Percentiles rank a stretch among this genome's conserved stretches.
Conservation (phyloP, 64 coral and sea anemone species). For the Dendrophyllia cribrosa region DNA sequence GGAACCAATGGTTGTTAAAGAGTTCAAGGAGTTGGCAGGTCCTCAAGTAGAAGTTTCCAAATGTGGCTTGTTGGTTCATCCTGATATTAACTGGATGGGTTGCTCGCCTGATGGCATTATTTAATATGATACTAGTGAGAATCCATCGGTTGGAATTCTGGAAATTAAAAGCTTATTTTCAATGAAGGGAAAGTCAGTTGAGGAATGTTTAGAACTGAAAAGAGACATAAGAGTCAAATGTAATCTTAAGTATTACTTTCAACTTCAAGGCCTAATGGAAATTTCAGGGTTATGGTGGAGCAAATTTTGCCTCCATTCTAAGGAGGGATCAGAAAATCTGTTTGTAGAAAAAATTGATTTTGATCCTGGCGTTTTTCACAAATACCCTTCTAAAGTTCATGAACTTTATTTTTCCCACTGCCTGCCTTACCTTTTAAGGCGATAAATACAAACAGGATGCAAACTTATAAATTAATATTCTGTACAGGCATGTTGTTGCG, state of each 20-base stretch:
- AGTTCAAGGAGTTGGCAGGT: constrained; percentile 64
- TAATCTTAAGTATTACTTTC: constrained; percentile 42
- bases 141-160: constrained; percentile 62
- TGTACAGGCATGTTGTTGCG: constrained; percentile 3
- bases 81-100: constrained; percentile 70
- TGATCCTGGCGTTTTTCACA: too few species aligned
- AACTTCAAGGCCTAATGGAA: constrained; percentile 37
- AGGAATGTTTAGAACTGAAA: constrained; percentile 57
- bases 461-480: constrained; percentile 37
- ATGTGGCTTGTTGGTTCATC: constrained; percentile 72
- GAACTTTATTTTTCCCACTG: too few species aligned
- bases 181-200: constrained; percentile 18
- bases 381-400: too few species aligned
- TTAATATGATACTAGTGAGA: constrained; percentile 61
- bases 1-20: constrained; percentile 67
- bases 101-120: constrained; percentile 45
- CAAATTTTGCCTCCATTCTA: too few species aligned
- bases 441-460: too few species aligned
- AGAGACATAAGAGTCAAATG: constrained; percentile 40
- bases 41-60: constrained; percentile 56
- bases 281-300: constrained; percentile 40
- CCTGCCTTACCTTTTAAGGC: too few species aligned
- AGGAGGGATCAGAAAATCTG: too few species aligned
- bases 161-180: constrained; percentile 56
- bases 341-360: too few species aligned